Conservation (phyloP, 2,888 invertebrate species). For the Seira sanloemensis region DNA sequence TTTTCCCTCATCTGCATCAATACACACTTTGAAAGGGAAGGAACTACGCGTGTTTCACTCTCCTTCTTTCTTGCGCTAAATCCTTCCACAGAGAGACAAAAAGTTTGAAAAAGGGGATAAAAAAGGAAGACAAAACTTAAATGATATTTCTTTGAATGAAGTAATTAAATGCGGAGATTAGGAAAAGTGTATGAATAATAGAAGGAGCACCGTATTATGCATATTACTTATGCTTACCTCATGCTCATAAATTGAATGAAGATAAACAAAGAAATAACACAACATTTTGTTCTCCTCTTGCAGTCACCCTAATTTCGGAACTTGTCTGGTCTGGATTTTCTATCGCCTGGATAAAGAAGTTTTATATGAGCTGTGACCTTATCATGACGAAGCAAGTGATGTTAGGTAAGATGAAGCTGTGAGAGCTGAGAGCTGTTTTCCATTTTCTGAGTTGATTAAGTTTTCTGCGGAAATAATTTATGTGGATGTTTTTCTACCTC, state of each 20-base stretch:
- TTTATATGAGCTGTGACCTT: constrained; percentile 71
- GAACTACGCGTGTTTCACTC: no score
- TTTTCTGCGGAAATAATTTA: no score
- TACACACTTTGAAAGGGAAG: no score
- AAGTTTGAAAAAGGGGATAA: background rate
- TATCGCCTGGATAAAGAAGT: constrained; percentile 80
- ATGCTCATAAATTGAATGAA: background rate
- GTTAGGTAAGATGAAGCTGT: constrained; percentile 80
- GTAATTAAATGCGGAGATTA: constrained; percentile 1
- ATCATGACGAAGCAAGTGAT: constrained; percentile 82
- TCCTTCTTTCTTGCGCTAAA: no score
- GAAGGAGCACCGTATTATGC: background rate
- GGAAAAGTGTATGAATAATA: background rate
- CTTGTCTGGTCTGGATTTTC: constrained; percentile 85
- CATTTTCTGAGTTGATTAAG: background rate
- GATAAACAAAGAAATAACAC: no score
- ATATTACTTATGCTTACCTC: background rate
- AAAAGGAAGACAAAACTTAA: background rate
- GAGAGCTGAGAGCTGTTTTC: no score
- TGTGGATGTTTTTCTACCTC: constrained; percentile 51
- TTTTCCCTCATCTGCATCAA: no score
- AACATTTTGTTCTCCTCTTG: constrained; percentile 73
- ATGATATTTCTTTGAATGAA: background rate
- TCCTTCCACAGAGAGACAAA: no score
- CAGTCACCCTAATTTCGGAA: constrained; percentile 85